Conservation (phyloP, 2,113 vertebrate species). For the Phodopus roborovskii region DNA sequence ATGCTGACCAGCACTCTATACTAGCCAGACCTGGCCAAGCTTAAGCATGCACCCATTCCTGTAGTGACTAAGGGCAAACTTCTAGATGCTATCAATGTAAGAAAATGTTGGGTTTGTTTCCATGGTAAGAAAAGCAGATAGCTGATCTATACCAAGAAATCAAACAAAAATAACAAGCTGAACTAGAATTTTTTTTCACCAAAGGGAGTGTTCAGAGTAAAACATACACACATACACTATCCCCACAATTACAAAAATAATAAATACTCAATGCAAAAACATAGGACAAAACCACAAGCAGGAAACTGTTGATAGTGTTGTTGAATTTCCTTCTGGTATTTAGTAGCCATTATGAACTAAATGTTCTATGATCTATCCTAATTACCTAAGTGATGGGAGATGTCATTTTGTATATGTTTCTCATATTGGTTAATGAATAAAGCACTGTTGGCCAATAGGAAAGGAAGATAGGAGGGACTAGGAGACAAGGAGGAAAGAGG, state of each 20-base stretch:
- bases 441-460: too few species aligned
- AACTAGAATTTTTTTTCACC: constrained; percentile 1
- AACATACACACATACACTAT: not conserved
- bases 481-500: too few species aligned
- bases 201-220: not conserved
- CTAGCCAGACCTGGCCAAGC: not conserved
- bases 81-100: not conserved
- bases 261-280: constrained; percentile 29
- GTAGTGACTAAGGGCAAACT: not conserved
- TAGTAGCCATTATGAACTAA: not conserved
- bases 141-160: constrained; percentile 12
- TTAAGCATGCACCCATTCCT: not conserved
- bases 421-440: too few species aligned
- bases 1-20: not conserved
- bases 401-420: too few species aligned
- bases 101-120: not conserved
- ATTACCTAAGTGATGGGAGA: not conserved
- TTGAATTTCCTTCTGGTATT: not conserved
- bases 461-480: too few species aligned
- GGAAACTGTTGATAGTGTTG: constrained; percentile 4
- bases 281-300: not conserved
- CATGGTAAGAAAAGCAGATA: constrained; percentile 39
- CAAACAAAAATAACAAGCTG: constrained; percentile 29
- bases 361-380: not conserved
- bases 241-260: not conserved